Conservation (phyloP, 30 jellyfish, hydroid and myxozoan species). For the Aurelia sp. region DNA sequence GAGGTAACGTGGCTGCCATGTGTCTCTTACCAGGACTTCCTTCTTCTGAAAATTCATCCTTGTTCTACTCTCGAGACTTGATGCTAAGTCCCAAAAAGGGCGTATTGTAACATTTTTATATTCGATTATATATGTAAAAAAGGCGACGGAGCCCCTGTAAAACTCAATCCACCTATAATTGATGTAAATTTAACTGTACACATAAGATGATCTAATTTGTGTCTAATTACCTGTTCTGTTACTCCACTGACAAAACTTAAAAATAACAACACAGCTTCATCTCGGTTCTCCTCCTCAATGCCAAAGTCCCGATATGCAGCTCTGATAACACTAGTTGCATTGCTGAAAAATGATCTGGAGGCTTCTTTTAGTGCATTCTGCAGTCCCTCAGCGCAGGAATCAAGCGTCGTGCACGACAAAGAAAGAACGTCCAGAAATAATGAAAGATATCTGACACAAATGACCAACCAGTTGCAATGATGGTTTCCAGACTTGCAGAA, state of each 20-base stretch:
- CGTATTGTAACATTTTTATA: too few relatives aligned
- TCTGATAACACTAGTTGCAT: slow-evolving; percentile 14
- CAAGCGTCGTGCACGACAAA: background rate
- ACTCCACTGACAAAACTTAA: background rate
- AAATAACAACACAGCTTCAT: background rate
- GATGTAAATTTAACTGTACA: too few relatives aligned
- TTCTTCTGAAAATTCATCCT: too few relatives aligned
- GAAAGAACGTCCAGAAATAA: background rate
- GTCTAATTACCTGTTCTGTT: too few relatives aligned
- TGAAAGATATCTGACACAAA: slow-evolving; percentile 15
- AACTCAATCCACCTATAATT: too few relatives aligned
- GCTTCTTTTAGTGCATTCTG: background rate
- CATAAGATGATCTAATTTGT: too few relatives aligned
- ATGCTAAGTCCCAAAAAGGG: too few relatives aligned
- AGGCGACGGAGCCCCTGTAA: too few relatives aligned
- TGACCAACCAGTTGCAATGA: slow-evolving; percentile 29
- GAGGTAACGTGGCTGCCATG: too few relatives aligned
- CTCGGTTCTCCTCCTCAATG: slow-evolving; percentile 36
- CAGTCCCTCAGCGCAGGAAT: slow-evolving; percentile 6
- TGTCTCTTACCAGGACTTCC: too few relatives aligned
- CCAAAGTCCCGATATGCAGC: slow-evolving; percentile 13
- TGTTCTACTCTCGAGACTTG: too few relatives aligned
- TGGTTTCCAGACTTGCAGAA: slow-evolving; percentile 12
- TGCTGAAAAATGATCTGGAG: background rate
- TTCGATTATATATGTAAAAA: too few relatives aligned